Evolutionary conservation across 1,140 invertebrate genomes (phyloP).

Genomic region (Drosophila lowei): DNA sequence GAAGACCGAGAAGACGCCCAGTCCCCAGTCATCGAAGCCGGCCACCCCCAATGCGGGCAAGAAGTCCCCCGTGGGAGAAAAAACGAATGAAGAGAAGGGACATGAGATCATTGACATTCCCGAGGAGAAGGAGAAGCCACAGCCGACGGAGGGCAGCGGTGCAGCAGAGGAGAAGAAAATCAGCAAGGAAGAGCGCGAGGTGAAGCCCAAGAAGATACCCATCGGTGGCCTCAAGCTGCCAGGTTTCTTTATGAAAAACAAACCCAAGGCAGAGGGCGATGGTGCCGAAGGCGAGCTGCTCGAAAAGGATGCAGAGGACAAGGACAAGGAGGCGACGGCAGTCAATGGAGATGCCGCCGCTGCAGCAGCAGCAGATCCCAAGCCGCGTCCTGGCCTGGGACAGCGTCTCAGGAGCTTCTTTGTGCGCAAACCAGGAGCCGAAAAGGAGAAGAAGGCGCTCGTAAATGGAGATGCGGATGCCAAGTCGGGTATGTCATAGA

Average conservation of each 20-base stretch:
- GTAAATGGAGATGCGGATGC: constrained; percentile 72
- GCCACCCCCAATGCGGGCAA: constrained; percentile 58
- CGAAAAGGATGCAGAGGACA: constrained; percentile 78
- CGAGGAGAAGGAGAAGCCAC: constrained; percentile 69
- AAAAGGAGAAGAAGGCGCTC: constrained; percentile 68
- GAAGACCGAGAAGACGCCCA: constrained; percentile 63
- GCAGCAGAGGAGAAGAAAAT: constrained; percentile 84
- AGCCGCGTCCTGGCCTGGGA: constrained; percentile 63
- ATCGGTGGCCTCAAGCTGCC: constrained; percentile 93
- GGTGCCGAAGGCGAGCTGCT: constrained; percentile 83
- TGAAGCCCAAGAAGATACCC: constrained; percentile 91
- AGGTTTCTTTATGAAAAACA: constrained; percentile 90
- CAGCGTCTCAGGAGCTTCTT: constrained; percentile 79
- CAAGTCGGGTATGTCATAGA: constrained; percentile 70
- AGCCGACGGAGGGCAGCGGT: constrained; percentile 58
- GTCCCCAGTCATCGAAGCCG: constrained; percentile 66
- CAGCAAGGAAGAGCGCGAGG: constrained; percentile 87
- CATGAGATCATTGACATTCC: constrained; percentile 82
- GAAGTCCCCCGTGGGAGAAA: constrained; percentile 29
- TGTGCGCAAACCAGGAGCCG: constrained; percentile 68
- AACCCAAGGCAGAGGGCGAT: constrained; percentile 84
- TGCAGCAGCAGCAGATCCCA: constrained; percentile 58
- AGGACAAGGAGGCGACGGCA: constrained; percentile 49
- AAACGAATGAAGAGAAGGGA: constrained; percentile 25
- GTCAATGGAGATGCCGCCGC: constrained; percentile 49